phyloP scores from a whole-genome alignment of 2,797 vertebrate species.

The Coluber constrictor region DNA sequence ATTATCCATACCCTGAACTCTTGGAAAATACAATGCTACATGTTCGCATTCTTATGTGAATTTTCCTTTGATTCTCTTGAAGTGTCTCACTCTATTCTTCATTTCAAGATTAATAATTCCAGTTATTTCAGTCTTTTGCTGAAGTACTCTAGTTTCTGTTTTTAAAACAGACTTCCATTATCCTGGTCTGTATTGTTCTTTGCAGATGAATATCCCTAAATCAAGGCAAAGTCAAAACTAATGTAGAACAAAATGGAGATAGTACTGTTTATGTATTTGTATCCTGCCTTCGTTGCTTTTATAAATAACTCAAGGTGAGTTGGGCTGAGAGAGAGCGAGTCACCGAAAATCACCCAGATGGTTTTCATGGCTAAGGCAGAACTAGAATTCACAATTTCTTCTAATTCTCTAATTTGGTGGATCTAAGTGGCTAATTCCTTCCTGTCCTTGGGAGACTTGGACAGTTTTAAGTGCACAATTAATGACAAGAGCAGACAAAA shows the following conservation, averaged over 20 bases:
- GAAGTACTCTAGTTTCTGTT: not conserved
- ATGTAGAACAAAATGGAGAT: not conserved
- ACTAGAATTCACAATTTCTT: not conserved
- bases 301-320: not conserved
- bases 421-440: not conserved
- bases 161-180: not conserved
- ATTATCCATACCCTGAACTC: not conserved
- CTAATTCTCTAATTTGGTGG: not conserved
- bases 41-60: not conserved
- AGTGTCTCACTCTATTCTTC: not conserved
- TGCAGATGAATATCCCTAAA: not conserved
- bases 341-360: not conserved
- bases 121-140: not conserved
- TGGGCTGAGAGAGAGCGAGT: not conserved
- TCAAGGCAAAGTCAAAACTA: not conserved
- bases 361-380: not conserved
- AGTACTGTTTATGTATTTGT: not conserved
- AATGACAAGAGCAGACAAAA: not conserved
- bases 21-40: not conserved
- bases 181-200: not conserved
- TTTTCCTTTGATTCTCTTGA: not conserved
- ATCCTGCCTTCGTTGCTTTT: not conserved
- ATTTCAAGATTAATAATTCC: not conserved
- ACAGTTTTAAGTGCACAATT: too few species aligned
- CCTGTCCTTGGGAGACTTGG: not conserved